Evolutionary conservation across 1,140 invertebrate species (phyloP), one percentile per base, ranked within the genome.

Genomic region (Paraescarpia echinospica): DNA sequence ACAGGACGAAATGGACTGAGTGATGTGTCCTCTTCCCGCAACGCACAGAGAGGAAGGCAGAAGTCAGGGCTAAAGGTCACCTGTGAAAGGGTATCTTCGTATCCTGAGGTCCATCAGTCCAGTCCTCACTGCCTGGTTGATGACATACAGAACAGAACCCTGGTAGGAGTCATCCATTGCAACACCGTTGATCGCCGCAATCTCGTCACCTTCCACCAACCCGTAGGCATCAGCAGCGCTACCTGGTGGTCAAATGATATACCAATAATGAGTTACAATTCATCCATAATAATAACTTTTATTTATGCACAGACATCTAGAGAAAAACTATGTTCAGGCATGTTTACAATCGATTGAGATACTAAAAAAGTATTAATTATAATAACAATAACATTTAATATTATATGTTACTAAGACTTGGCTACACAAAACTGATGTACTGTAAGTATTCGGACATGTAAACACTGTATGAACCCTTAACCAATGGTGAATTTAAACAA

Each of bases 81-180:
- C 94, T 41, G 93, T 93, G 33, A 93, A 91, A 2, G 93, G 59
- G 89, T 93, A 93, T 92, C 96, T 93, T 89, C 94, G 94, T 59
- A 96, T 94, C n/a, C 93, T 92, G 22, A 96, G 93, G 89, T 96
- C 95, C 35, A 96, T 94, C 90, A 95, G 93, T 8, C 96, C 96
- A 89, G 93, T 92, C 90, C 94, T 94, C 12, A 95, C 95, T n/a
- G 95, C 94, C 35, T 95, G 94, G 35, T 95, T 94, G 31, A 96
- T 95, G 31, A 96, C 94, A 18, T 94, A 93, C 22, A 94, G 94
- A 12, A 96, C 95, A 90, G 95, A 94, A n/a, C 94, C 93, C 27
- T 95, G 94, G 77, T 95, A 95, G 93, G 95, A 93, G 41, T 93
- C 93, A 0, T 93, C 91, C 31, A 93, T 93, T 33, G 41, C 94